Evolutionary conservation across 2,113 vertebrate genomes (phyloP), one percentile per base, ranked within the genome.

Genomic region (Dinomys branickii): DNA sequence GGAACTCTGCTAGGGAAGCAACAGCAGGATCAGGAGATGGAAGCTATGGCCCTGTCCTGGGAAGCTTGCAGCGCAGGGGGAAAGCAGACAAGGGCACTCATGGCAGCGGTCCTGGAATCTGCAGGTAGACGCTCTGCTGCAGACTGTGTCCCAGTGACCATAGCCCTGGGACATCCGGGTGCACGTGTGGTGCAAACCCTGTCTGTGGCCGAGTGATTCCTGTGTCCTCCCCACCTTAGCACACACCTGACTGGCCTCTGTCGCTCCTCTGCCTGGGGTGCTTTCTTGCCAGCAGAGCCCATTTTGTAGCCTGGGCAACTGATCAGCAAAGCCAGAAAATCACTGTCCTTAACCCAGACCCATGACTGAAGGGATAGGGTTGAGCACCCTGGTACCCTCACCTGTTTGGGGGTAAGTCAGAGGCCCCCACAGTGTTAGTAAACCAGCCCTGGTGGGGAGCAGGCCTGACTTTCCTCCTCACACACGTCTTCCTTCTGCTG

Each of bases 61-160:
- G 63, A 26, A 47, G 30, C 11, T n/a, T 56, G 20, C 19, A 65
- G 78, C 5, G 3, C 7, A 3, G 41, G n/a, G 44, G 52, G 59
- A 44, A 69, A 24, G 30, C 16, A 20, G 82, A 50, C 5, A 61
- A 7, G 38, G 0, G 22, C 26, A 6, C 41, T 22, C 28, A 2
- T 0, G 56, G 13, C 75, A 1, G 12, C 5, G 7, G 28, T 7
- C 2, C 58, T 1, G n/a, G 35, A 13, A 56, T 11, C 6, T 0
- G 0, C 0, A 10, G 54, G 65, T 9, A 22, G 33, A 28, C 19
- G 3, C 9, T 47, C 44, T 75, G 54, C 50, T 54, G 44, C 30
- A 81, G 50, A 52, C 24, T 24, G 6, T 14, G 41, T 61, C 54
- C 13, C 26, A 13, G 38, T 26, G 67, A 50, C 67, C 38, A 19